Conservation (phyloP, 2,113 vertebrate species). For the Pterophyllum scalare region DNA sequence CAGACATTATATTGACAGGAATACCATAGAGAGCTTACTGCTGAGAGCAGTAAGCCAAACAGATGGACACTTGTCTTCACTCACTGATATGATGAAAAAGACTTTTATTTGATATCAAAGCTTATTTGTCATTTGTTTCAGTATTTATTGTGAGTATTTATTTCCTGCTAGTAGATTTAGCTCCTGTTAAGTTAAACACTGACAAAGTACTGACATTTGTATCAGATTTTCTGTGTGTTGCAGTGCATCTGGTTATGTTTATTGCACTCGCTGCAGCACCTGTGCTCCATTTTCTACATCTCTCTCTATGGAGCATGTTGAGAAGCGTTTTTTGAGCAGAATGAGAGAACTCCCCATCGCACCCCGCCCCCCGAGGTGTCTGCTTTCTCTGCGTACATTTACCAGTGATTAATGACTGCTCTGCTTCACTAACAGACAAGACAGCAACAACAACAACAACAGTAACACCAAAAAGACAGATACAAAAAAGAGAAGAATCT, state of each 20-base stretch:
- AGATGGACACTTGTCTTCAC: slow-evolving; percentile 51
- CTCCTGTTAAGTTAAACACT: slow-evolving; percentile 36
- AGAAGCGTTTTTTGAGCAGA: slow-evolving; percentile 66
- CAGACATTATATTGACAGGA: slow-evolving; percentile 55
- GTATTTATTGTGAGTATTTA: slow-evolving; percentile 21
- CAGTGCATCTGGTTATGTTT: slow-evolving; percentile 47
- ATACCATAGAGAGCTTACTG: slow-evolving; percentile 7
- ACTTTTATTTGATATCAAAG: slow-evolving; percentile 31
- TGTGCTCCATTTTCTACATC: slow-evolving; percentile 67
- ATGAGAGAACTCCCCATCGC: slow-evolving; percentile 43
- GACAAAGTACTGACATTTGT: slow-evolving; percentile 14
- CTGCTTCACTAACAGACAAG: slow-evolving; percentile 67
- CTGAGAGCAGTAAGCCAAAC: slow-evolving; percentile 37
- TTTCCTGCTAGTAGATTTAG: slow-evolving; percentile 5
- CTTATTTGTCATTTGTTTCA: neutral
- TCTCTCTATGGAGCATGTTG: slow-evolving; percentile 54
- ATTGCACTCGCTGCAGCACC: slow-evolving; percentile 49
- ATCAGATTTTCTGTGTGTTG: slow-evolving; percentile 34
- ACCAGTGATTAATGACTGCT: slow-evolving; percentile 77
- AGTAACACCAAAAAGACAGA: slow-evolving; percentile 61
- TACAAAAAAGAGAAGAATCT: slow-evolving; percentile 6
- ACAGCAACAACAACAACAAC: slow-evolving; percentile 71
- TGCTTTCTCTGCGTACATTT: slow-evolving; percentile 70
- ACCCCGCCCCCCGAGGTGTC: slow-evolving; percentile 46
- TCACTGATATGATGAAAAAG: slow-evolving; percentile 39